phyloP scores from a whole-genome alignment of 2,888 invertebrate species.

The Ommatoiulus sabulosus region DNA sequence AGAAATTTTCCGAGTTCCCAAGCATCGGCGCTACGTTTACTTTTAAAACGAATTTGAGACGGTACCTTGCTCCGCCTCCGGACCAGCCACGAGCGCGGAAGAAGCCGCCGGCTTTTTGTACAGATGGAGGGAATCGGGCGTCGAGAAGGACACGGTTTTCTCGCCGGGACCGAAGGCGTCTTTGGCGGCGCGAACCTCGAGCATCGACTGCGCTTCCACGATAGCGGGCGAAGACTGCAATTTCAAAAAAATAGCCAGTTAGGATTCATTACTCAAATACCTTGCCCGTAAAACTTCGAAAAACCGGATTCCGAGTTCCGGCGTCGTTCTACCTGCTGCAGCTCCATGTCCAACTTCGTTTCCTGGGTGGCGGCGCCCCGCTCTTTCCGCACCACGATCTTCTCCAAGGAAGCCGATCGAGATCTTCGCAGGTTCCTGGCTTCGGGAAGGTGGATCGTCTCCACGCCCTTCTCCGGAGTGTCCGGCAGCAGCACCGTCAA shows the following conservation, averaged over 20 bases:
- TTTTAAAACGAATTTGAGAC: not conserved
- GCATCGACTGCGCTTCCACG: constrained; percentile 61
- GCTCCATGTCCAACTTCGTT: too few relatives aligned
- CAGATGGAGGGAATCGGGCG: constrained; percentile 62
- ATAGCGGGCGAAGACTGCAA: constrained; percentile 41
- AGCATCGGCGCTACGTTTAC: too few relatives aligned
- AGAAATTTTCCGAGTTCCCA: too few relatives aligned
- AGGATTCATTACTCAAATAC: not conserved
- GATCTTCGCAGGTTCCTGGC: constrained; percentile 12
- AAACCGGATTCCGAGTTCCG: too few relatives aligned
- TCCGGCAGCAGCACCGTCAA: constrained; percentile 53
- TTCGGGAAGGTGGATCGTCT: not conserved
- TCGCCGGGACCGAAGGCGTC: constrained; percentile 57
- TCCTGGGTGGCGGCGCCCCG: not conserved
- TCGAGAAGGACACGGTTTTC: constrained; percentile 61
- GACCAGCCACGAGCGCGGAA: not conserved
- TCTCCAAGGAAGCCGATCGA: constrained; percentile 51
- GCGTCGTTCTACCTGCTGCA: too few relatives aligned
- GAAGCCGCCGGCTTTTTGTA: constrained; percentile 57
- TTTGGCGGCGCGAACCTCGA: constrained; percentile 59
- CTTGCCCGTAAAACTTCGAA: not conserved
- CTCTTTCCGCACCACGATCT: constrained; percentile 48
- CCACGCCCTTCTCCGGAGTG: constrained; percentile 46
- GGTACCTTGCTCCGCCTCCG: not conserved
- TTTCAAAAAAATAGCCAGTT: not conserved